Base-by-base conservation (phyloP, 1,140 invertebrate species). In the Chironomus striatipennis region DNA sequence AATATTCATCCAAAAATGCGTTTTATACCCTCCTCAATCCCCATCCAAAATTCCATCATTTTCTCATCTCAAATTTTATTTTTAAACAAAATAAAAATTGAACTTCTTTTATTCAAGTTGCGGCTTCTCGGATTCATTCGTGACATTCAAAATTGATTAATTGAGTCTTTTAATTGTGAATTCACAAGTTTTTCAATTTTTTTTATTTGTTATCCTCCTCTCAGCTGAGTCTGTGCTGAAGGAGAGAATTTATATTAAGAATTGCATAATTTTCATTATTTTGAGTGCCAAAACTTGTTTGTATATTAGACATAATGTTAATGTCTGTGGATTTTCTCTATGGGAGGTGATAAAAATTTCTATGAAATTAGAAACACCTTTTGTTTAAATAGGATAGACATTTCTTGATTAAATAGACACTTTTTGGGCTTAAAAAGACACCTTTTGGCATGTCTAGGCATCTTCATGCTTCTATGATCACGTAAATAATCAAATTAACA, bases 121-220 rank as follows among this genome's bases (percentile, higher is more conserved):
- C 65, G 20, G 17, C 65, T 20, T 70, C 65, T 70, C 65, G 17
- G 17, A 70, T 70, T 70, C 65, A 21, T 5, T 70, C 65, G 65
- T 70, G 65, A 70, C 65, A 70, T 70, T 70, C 65, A 21, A 70
- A 70, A 70, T 70, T 70, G 65, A 70, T 70, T 70, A 70, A 70
- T 70, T 70, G 20, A 70, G 17, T 70, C 20, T 21, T 70, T 70
- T 0, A 70, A 70, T 70, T 10, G 65, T 70, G 18, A 70, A 15
- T 57, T 34, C 24, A 34, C 24, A 34, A 34, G 24, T 34, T 34
- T 57, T 57, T 57, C 47, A n/a, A n/a, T n/a, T n/a, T n/a, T n/a
- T n/a, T n/a, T n/a, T n/a, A n/a, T n/a, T n/a, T n/a, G n/a, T n/a
- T n/a, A n/a, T n/a, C n/a, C n/a, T n/a, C 5, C 9, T n/a, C 47